Base-by-base conservation (phyloP, 2,888 invertebrate genomes). In the Rhaphigaster nebulosa region DNA sequence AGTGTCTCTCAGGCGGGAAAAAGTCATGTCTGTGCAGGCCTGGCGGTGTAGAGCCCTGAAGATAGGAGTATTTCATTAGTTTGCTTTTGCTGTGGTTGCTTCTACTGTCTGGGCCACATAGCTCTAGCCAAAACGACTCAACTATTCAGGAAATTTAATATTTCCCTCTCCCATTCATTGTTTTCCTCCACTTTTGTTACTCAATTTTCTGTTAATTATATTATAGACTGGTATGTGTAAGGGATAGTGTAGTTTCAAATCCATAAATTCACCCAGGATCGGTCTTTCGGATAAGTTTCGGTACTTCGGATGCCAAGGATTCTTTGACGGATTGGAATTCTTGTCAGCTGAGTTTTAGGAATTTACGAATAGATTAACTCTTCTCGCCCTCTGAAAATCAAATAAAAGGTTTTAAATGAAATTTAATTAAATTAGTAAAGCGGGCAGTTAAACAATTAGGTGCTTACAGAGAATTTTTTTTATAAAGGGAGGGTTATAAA, bases 41-140 rank as follows among this genome's bases (percentile, higher is more conserved):
- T 76, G 20, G 70, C 20, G 23, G 20, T 6, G 65, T 65, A 34
- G 65, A 29, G 65, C 23, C 65, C 23, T 38, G 6, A 76, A 76
- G 70, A 76, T 76, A 10, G 70, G 70, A 76, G 34, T 76, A 76
- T 76, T 76, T 76, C 70, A 76, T 76, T 76, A 76, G 70, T 76
- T 76, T 10, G 1, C 38, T 23, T 76, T 38, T 38, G 23, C 70
- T 76, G 20, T 18, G 70, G 34, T 76, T 76, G 18, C 34, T 26
- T 34, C 15, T 4, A 29, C 70, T n/a, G n/a, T n/a, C n/a, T 15
- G 10, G n/a, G n/a, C 12, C n/a, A n/a, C 13, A 65, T 65, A n/a
- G 29, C 29, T 38, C 20, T 38, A 38, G 34, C 38, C 70, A 1
- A 20, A 34, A 20, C 5, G 1, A 20, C 23, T 38, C 34, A 34